Base-by-base conservation (phyloP, 2,113 vertebrate species). In the Pheucticus melanocephalus region DNA sequence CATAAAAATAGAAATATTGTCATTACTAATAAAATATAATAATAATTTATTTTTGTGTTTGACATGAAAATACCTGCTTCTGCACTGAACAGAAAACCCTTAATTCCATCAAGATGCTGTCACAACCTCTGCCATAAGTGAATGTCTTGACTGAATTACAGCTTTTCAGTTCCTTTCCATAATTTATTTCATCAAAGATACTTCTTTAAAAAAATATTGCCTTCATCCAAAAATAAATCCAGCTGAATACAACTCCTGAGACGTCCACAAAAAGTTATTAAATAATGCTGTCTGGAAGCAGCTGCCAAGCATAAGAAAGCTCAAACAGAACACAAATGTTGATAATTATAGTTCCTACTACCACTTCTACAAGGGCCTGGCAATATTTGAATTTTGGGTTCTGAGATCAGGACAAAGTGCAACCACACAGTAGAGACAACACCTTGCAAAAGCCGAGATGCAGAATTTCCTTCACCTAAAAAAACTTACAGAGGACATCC, bases 131-230 rank as follows among this genome's bases (percentile, higher is more conserved):
- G 64, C 73, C 39, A 40, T 66, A 93, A 94, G 70, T 51, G 22
- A 89, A 94, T 72, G 48, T 90, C 80, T 86, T 94, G 35, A 95
- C 75, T 71, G 60, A 94, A 91, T 89, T 95, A 93, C 9, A 92
- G 70, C 13, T 95, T 96, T 68, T 77, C 37, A 78, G 20, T 91
- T 97, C 24, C 16, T 64, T 73, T 79, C 75, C 53, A 89, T 83
- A 54, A 75, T 84, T 80, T 86, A 42, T 54, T 93, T 93, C 39
- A 86, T 71, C 48, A 87, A 92, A 95, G 19, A 75, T 56, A 37
- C 33, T 82, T 87, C 53, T 93, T 48, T 82, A 78, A 86, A 86
- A 88, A 86, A 71, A 50, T 37, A 20, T 57, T 92, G 20, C 30
- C 18, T 92, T 76, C 40, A 79, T 80, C n/a, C 42, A 82, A 88